Conservation (phyloP, 2,888 invertebrate genomes). For the Pyrrhosoma nymphula region DNA sequence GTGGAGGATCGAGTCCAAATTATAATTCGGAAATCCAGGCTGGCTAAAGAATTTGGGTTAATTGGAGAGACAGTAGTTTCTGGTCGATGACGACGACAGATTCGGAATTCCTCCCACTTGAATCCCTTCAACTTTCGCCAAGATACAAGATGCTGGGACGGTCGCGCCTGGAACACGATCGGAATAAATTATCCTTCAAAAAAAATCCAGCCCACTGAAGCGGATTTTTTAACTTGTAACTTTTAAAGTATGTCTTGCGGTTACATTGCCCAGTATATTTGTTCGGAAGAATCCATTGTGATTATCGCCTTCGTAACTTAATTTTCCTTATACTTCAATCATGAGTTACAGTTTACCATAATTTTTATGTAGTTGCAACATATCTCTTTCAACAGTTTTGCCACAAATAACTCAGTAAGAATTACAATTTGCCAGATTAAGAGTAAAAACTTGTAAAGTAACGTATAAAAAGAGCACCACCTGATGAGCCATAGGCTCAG, state of each 20-base stretch:
- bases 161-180: not conserved
- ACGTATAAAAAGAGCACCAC: too few species aligned
- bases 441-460: not conserved
- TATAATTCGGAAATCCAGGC: constrained; percentile 20
- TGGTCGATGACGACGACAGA: not conserved
- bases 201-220: not conserved
- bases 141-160: not conserved
- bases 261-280: not conserved
- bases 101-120: constrained; percentile 5
- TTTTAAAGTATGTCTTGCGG: not conserved
- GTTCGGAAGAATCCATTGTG: not conserved
- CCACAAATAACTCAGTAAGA: not conserved
- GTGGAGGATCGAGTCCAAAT: not conserved
- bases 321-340: not conserved
- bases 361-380: not conserved
- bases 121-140: not conserved
- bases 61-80: constrained; percentile 3
- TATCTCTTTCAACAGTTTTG: too few species aligned
- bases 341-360: too few species aligned
- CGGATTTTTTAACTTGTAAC: not conserved
- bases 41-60: constrained; percentile 21
- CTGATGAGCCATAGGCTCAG: too few species aligned
- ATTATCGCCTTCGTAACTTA: not conserved
- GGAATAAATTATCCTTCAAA: not conserved
- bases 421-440: not conserved